phyloP scores from a whole-genome alignment of 2,113 vertebrate species.

The Zosterops borbonicus region DNA sequence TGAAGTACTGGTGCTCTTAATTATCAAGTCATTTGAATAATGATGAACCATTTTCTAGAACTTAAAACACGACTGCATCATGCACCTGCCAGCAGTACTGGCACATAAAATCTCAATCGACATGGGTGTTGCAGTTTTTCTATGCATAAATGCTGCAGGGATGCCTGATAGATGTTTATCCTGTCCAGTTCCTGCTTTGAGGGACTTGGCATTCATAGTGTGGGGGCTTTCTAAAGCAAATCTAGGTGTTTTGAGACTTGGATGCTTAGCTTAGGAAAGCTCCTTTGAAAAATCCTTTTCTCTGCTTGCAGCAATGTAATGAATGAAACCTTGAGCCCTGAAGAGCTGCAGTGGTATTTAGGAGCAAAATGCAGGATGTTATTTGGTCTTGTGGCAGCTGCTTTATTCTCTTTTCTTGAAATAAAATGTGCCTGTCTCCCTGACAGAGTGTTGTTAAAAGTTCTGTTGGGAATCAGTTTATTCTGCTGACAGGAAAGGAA shows the following conservation, averaged over 20 bases:
- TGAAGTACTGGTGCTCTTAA: background rate
- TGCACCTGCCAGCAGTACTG: constrained; percentile 12
- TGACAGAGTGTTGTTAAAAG: constrained; percentile 44
- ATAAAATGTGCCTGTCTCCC: constrained; percentile 43
- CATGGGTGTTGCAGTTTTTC: background rate
- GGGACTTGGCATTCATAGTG: background rate
- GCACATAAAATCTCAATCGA: constrained; percentile 24
- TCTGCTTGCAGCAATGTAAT: constrained; percentile 26
- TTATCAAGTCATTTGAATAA: constrained; percentile 49
- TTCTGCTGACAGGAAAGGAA: constrained; percentile 26
- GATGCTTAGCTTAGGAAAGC: constrained; percentile 7
- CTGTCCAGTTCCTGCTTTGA: background rate
- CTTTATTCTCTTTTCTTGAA: constrained; percentile 9
- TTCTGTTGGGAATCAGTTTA: constrained; percentile 21
- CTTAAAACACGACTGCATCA: background rate
- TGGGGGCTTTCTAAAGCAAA: background rate
- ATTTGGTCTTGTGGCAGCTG: constrained; percentile 52
- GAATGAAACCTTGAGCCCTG: constrained; percentile 39
- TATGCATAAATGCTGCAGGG: background rate
- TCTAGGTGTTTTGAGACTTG: constrained; percentile 11
- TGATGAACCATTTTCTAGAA: constrained; percentile 23
- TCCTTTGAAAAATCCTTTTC: constrained; percentile 44
- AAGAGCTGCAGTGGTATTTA: constrained; percentile 35
- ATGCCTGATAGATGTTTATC: background rate
- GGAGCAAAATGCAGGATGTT: constrained; percentile 36